phyloP scores from a whole-genome alignment of 2,113 vertebrate genomes.

The Phylloscopus trochilus region DNA sequence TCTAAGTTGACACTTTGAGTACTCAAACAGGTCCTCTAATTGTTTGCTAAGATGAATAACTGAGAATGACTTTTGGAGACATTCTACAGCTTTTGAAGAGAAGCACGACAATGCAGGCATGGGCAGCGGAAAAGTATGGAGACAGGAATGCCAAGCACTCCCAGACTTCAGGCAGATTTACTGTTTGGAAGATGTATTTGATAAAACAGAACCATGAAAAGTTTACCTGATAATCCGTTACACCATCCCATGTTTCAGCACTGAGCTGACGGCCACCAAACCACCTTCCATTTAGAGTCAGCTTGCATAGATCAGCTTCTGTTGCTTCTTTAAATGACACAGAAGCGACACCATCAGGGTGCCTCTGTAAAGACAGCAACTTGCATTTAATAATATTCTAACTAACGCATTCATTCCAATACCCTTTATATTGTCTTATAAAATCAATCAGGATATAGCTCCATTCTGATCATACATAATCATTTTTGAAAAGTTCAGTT shows the following conservation, averaged over 20 bases:
- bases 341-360: constrained; percentile 92
- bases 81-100: neutral
- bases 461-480: neutral
- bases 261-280: constrained; percentile 92
- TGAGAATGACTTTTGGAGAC: neutral
- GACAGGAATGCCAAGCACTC: neutral
- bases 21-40: neutral
- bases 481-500: neutral
- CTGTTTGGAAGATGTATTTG: neutral
- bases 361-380: constrained; percentile 77
- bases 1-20: neutral
- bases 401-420: neutral
- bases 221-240: constrained; percentile 91
- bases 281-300: constrained; percentile 89
- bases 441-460: neutral
- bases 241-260: constrained; percentile 88
- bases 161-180: neutral
- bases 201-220: neutral
- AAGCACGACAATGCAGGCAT: neutral
- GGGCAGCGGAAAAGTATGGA: neutral
- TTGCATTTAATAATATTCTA: neutral
- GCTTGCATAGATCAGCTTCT: constrained; percentile 83
- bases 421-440: neutral
- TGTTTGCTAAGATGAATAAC: neutral
- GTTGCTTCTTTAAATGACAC: constrained; percentile 91